These are phyloP conservation scores for Sabatieria punctata DNA, from an alignment of 2,888 invertebrate species.

Conservation along the genomic window DNA sequence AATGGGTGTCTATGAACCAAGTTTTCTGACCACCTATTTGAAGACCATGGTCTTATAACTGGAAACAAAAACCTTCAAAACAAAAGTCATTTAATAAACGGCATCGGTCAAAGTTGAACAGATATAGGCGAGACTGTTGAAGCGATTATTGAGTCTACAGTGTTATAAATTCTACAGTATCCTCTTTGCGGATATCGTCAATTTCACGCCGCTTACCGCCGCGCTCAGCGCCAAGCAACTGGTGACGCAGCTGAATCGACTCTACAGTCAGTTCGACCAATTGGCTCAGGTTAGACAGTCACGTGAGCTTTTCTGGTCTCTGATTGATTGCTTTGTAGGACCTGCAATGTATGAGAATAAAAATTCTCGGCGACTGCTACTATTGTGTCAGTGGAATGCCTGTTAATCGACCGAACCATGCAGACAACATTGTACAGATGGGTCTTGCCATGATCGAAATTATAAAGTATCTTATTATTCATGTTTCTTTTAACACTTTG, in stretches of 20 bases:
- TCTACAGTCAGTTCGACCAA: constrained; percentile 90
- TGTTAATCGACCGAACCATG: constrained; percentile 76
- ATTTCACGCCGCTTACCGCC: constrained; percentile 88
- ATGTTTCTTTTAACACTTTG: not conserved
- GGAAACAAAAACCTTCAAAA: too few relatives aligned
- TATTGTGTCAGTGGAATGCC: constrained; percentile 86
- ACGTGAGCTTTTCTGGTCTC: not conserved
- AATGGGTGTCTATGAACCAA: too few relatives aligned
- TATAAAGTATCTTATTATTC: constrained; percentile 59
- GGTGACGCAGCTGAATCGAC: constrained; percentile 83
- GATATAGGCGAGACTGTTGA: too few relatives aligned
- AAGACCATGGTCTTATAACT: too few relatives aligned
- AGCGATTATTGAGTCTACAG: too few relatives aligned
- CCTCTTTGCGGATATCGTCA: constrained; percentile 90
- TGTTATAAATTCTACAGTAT: too few relatives aligned
- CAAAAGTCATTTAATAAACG: too few relatives aligned
- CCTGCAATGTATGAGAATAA: constrained; percentile 84
- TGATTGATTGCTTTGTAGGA: constrained; percentile 45
- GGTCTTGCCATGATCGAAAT: constrained; percentile 88
- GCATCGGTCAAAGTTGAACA: too few relatives aligned
- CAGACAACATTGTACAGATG: constrained; percentile 87
- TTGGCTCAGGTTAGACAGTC: constrained; percentile 62
- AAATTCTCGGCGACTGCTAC: constrained; percentile 87
- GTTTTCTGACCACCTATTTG: too few relatives aligned
- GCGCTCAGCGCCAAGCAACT: constrained; percentile 78